Conservation (phyloP, 2,797 vertebrate genomes). For the Lemur catta region DNA sequence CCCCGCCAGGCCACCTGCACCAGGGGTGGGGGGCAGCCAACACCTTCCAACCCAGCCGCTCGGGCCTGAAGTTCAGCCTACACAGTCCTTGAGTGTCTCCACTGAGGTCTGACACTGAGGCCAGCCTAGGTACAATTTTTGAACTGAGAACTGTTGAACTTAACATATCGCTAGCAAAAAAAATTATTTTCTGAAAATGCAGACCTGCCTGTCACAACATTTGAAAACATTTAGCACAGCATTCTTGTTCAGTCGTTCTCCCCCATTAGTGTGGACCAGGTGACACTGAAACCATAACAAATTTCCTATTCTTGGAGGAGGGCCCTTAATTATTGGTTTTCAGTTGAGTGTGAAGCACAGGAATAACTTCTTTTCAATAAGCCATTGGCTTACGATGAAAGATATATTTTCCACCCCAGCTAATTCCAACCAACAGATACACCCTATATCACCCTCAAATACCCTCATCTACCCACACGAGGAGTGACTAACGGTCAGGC, state of each 20-base stretch:
- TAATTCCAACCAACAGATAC: neutral
- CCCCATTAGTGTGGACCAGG: neutral
- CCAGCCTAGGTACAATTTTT: neutral
- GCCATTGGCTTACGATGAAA: neutral
- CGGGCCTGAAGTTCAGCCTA: neutral
- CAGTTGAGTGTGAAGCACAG: neutral
- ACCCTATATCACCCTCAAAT: neutral
- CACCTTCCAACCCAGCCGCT: neutral
- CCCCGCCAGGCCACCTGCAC: neutral
- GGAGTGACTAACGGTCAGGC: neutral
- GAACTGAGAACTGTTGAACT: neutral
- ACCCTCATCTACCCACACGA: neutral
- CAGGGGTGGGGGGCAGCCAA: no score
- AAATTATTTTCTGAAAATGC: neutral
- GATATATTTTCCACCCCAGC: neutral
- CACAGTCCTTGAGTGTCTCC: fast-evolving
- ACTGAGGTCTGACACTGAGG: fast-evolving
- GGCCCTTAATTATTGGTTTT: neutral
- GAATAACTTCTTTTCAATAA: constrained; percentile 37
- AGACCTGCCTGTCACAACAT: neutral
- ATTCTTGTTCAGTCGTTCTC: neutral
- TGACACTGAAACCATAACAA: neutral
- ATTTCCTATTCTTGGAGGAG: neutral
- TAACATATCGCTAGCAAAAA: neutral
- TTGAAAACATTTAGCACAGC: neutral